Conservation (phyloP, 2,113 vertebrate species). For the Bubalus kerabau region DNA sequence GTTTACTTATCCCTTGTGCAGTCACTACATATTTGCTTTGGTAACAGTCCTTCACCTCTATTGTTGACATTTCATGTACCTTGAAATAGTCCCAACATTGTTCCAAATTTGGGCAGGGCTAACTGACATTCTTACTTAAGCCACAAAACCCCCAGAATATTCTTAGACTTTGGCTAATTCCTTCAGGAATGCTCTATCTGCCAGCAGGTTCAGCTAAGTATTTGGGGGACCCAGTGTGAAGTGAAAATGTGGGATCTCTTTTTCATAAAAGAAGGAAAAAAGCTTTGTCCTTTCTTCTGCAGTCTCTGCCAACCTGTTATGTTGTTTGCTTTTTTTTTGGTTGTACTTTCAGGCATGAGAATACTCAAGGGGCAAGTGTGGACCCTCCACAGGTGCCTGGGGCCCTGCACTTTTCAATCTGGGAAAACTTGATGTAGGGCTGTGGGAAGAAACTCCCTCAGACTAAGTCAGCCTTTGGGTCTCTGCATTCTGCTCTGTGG, state of each 20-base stretch:
- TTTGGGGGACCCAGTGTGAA: not conserved
- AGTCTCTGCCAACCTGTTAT: not conserved
- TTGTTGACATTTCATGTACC: conserved; percentile 25
- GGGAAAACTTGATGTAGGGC: not conserved
- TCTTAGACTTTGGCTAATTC: conserved; percentile 28
- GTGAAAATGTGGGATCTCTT: not conserved
- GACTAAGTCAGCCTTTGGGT: not conserved
- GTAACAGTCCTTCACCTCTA: not conserved
- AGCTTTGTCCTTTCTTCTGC: not conserved
- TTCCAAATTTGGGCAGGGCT: conserved; percentile 40
- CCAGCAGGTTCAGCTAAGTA: not conserved
- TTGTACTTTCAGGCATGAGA: not conserved
- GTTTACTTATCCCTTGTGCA: not conserved
- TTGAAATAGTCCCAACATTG: conserved; percentile 30
- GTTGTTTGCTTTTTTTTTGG: not conserved
- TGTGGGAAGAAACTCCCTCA: not conserved
- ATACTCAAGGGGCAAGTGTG: not conserved
- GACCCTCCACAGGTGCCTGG: not conserved
- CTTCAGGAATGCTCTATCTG: not conserved
- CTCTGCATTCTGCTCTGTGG: not conserved
- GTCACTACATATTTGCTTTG: conserved; percentile 1
- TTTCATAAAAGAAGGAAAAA: not conserved
- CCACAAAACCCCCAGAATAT: not conserved
- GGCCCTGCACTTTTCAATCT: not conserved
- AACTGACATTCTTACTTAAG: conserved; percentile 14